Conservation (phyloP, 2,797 vertebrate genomes). For the Notamacropus eugenii region DNA sequence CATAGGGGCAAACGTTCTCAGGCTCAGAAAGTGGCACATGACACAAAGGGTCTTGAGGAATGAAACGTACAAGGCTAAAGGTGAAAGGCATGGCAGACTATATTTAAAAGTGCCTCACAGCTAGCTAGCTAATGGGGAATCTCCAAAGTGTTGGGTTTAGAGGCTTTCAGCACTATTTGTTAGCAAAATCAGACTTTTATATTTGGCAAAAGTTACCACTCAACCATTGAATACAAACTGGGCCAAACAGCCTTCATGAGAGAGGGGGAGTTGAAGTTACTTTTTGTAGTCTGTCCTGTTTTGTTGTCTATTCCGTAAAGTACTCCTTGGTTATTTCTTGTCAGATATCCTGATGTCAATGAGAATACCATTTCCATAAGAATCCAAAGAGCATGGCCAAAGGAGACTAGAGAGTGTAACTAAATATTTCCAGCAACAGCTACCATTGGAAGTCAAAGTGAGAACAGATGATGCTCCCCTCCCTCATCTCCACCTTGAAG, state of each 20-base stretch:
- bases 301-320: neutral
- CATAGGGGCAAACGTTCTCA: neutral
- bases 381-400: neutral
- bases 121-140: neutral
- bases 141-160: neutral
- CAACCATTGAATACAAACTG: neutral
- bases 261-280: neutral
- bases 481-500: neutral
- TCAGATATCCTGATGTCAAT: neutral
- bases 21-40: neutral
- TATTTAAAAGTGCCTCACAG: neutral
- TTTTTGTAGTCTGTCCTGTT: neutral
- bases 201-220: neutral
- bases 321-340: neutral
- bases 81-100: neutral
- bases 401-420: neutral
- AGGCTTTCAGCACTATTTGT: neutral
- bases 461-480: neutral
- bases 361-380: neutral
- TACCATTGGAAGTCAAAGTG: neutral
- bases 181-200: neutral
- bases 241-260: neutral
- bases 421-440: neutral
- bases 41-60: neutral
- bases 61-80: neutral